phyloP scores from a whole-genome alignment of 2,113 vertebrate species.

The Campylorhamphus procurvoides region DNA sequence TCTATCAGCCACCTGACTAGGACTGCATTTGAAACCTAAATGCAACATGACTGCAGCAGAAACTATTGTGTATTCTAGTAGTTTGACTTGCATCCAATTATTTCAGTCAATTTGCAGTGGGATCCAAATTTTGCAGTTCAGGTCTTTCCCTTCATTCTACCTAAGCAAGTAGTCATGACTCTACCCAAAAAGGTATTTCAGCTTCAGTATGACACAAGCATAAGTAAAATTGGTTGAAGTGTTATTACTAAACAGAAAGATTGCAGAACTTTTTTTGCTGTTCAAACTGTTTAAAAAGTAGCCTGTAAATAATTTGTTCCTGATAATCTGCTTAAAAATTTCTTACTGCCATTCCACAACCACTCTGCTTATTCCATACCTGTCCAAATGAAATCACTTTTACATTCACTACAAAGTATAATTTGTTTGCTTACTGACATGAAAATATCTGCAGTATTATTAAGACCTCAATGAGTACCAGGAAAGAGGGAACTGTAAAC shows the following conservation, averaged over 20 bases:
- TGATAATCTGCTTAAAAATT: background rate
- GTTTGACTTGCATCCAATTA: background rate
- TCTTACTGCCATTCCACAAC: background rate
- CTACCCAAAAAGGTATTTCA: background rate
- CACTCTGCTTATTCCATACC: background rate
- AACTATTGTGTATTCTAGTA: background rate
- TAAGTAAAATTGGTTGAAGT: background rate
- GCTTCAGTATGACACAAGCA: background rate
- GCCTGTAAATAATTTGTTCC: background rate
- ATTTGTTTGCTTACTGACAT: background rate
- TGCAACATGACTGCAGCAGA: background rate
- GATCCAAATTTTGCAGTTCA: background rate
- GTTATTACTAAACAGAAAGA: background rate
- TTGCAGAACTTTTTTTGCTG: background rate
- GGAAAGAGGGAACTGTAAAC: background rate
- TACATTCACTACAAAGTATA: background rate
- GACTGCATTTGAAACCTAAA: background rate
- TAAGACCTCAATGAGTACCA: background rate
- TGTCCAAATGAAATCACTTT: background rate
- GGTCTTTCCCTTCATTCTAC: background rate
- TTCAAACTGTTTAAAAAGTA: background rate
- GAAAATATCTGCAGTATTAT: background rate
- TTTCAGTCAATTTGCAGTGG: background rate
- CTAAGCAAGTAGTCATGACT: background rate
- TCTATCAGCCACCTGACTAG: background rate